phyloP scores from a whole-genome alignment of 2,888 invertebrate genomes.

The Drosophila mulleri region DNA sequence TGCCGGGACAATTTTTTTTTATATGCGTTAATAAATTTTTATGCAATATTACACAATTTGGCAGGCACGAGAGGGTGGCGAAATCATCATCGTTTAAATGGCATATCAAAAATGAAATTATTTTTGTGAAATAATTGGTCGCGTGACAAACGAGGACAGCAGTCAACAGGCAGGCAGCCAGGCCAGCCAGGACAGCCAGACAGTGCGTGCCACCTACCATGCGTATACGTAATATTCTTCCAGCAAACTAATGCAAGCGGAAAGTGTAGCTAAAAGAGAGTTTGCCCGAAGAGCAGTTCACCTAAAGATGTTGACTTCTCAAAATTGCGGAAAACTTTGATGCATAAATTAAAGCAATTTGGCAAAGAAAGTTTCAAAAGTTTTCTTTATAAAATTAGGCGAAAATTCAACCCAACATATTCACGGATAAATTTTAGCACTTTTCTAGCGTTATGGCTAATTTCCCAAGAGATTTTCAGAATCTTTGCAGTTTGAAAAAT shows the following conservation, averaged over 20 bases:
- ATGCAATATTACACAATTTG: constrained; percentile 79
- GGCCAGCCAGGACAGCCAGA: constrained; percentile 31
- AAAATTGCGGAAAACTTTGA: constrained; percentile 24
- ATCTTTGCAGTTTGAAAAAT: neutral
- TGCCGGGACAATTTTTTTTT: constrained; percentile 63
- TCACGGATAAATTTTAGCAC: constrained; percentile 5
- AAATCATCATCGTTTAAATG: constrained; percentile 66
- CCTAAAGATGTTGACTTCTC: constrained; percentile 15
- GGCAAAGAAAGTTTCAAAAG: constrained; percentile 22
- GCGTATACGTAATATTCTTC: constrained; percentile 58
- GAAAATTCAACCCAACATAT: constrained; percentile 5
- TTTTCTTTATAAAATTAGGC: constrained; percentile 33
- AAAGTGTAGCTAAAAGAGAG: neutral
- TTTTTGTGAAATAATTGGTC: constrained; percentile 74
- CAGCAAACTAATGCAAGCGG: neutral
- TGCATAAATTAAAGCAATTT: constrained; percentile 30
- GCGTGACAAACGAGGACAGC: constrained; percentile 62
- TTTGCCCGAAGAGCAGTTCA: constrained; percentile 10
- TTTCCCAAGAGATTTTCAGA: constrained; percentile 9
- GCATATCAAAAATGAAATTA: constrained; percentile 77
- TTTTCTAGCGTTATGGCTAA: neutral
- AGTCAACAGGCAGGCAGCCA: constrained; percentile 65
- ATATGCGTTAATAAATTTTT: constrained; percentile 77
- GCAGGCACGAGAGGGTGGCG: constrained; percentile 14
- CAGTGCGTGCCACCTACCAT: constrained; percentile 26